phyloP scores from a whole-genome alignment of 2,797 vertebrate genomes.

The Fratercula arctica region DNA sequence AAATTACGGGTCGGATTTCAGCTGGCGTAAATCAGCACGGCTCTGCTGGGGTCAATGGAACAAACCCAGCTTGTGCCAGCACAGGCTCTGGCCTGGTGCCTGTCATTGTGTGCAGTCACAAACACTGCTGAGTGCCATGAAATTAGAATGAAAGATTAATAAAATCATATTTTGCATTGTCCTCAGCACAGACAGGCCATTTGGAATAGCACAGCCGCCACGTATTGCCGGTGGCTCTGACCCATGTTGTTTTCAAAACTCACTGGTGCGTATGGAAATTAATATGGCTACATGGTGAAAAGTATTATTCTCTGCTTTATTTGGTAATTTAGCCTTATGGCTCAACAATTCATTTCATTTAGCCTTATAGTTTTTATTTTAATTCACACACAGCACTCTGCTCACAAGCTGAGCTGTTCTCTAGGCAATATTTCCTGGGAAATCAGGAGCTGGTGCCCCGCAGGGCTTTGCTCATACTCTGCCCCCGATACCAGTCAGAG shows the following conservation, averaged over 20 bases:
- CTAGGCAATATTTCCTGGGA: not conserved
- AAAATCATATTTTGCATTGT: slow-evolving; percentile 53
- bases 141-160: slow-evolving; percentile 42
- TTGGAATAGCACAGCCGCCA: slow-evolving; percentile 4
- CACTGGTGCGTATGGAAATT: not conserved
- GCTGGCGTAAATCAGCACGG: not conserved
- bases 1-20: not conserved
- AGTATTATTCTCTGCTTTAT: slow-evolving; percentile 35
- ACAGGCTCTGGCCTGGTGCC: slow-evolving; percentile 48
- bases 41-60: slow-evolving; percentile 51
- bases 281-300: slow-evolving; percentile 42
- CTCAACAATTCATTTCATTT: not conserved
- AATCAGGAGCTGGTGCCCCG: not conserved
- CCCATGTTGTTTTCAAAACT: slow-evolving; percentile 7
- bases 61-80: slow-evolving; percentile 8
- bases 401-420: not conserved
- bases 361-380: not conserved
- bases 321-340: slow-evolving; percentile 23
- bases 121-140: slow-evolving; percentile 10
- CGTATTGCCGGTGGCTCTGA: not conserved
- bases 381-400: not conserved
- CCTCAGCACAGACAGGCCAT: slow-evolving; percentile 17
- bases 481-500: not conserved
- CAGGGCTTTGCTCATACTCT: not conserved
- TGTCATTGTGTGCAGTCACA: slow-evolving; percentile 13